Base-by-base conservation (phyloP, 1,140 invertebrate genomes). In the Maniola jurtina region DNA sequence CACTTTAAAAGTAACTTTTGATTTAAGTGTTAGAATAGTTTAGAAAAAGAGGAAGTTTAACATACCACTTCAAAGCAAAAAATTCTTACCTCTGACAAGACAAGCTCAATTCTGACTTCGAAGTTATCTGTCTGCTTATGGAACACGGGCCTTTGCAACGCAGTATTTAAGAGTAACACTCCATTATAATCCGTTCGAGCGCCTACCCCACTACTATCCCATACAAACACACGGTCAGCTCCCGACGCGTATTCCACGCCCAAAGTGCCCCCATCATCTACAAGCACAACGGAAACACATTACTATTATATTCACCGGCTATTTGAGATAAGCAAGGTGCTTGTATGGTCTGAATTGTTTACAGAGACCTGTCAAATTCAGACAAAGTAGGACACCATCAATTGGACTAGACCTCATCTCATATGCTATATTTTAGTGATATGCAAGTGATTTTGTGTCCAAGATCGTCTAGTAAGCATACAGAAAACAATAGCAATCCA, bases 121-220 rank as follows among this genome's bases (percentile, higher is more conserved):
- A 90, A 38, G 40, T 40, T 83, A 77, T 97, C 95, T 42, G 93
- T 91, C 64, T 92, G 91, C 55, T 91, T 91, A 42, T 91, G 76
- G 70, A 93, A 93, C 50, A 97, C 92, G 38, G 96, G 94, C 67
- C 95, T 94, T 88, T 98, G 97, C 45, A 98, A 90, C 71, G 97
- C 95, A 25, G 97, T 97, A 75, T 97, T 96, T 69, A 98, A 90
- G 13, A 98, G 88, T 47, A 98, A 90, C 15, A 98, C 96, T 66
- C 97, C 97, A 92, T 97, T 97, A 78, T 98, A 96, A 84, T 98
- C 97, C 55, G 95, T 95, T 59, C 97, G 93, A 42, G 97, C 93
- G 64, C 96, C 96, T 64, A 98, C 92, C 64, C 94, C 94, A 77
- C 93, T 92, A 59, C 94, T 94, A 93, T 97, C 95, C 89, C 95